Evolutionary conservation across 2,888 invertebrate genomes (phyloP).

Genomic region (Xanthorhoe designata): DNA sequence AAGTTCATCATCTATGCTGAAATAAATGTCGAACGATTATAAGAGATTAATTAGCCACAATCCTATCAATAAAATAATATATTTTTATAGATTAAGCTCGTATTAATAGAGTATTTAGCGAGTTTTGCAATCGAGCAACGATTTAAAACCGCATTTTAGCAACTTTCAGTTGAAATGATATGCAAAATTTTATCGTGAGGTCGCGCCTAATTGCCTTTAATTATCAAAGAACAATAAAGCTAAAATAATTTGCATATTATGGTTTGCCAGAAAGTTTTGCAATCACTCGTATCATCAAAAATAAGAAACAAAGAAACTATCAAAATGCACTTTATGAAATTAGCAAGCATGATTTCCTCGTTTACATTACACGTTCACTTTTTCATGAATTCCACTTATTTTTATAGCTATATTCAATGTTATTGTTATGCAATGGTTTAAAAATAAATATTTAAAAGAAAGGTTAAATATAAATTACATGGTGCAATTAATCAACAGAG

Average conservation of each 20-base stretch:
- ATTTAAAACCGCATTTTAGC: neutral
- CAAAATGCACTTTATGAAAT: conserved; percentile 1
- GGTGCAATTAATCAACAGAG: neutral
- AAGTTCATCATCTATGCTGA: neutral
- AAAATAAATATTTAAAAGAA: too few relatives aligned
- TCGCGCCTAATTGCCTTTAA: neutral
- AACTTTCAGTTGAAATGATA: conserved; percentile 2
- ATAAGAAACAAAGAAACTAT: conserved; percentile 18
- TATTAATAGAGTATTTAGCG: neutral
- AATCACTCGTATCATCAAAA: conserved; percentile 1
- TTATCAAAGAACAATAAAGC: conserved; percentile 16
- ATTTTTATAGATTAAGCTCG: neutral
- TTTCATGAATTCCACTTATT: too few relatives aligned
- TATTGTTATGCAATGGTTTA: too few relatives aligned
- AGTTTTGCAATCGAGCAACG: neutral
- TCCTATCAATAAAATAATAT: neutral
- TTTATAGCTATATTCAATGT: too few relatives aligned
- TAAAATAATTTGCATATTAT: conserved; percentile 11
- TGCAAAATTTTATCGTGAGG: neutral
- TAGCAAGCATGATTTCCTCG: neutral
- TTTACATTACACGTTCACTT: too few relatives aligned
- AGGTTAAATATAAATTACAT: too few relatives aligned
- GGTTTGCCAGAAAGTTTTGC: conserved; percentile 5
- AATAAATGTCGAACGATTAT: neutral
- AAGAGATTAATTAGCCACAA: too few relatives aligned